These are phyloP conservation scores for Penaeus chinensis DNA, from an alignment of 1,140 invertebrate genomes.

Conservation along the genomic window DNA sequence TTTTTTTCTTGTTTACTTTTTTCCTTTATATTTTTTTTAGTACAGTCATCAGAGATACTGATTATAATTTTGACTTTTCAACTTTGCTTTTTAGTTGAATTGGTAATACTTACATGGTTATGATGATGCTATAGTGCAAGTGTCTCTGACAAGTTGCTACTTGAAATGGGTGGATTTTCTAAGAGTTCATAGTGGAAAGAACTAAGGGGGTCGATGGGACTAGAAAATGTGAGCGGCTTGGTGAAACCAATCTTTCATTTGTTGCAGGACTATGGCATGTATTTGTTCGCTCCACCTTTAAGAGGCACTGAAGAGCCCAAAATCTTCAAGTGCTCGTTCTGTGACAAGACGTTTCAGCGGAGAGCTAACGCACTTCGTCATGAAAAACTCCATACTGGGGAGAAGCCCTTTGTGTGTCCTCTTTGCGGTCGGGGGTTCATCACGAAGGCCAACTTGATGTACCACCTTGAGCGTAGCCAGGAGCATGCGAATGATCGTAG, in stretches of 20 bases:
- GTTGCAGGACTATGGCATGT: conserved; percentile 51
- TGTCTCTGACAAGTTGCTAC: too few species aligned
- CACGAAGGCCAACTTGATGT: conserved; percentile 47
- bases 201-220: conserved; percentile 8
- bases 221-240: conserved; percentile 31
- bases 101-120: not conserved
- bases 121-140: too few species aligned
- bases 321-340: conserved; percentile 31
- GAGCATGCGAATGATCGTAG: conserved; percentile 29
- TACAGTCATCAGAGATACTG: too few species aligned
- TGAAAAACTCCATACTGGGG: conserved; percentile 70
- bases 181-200: not conserved
- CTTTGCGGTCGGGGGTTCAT: conserved; percentile 67
- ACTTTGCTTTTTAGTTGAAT: not conserved
- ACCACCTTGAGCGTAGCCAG: conserved; percentile 36
- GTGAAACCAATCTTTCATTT: conserved; percentile 33
- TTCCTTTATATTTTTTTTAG: too few species aligned
- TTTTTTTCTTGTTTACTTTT: too few species aligned
- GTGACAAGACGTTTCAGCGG: conserved; percentile 49
- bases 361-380: conserved; percentile 63
- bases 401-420: conserved; percentile 70
- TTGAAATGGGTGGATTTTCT: conserved; percentile 10
- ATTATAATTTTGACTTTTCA: too few species aligned
- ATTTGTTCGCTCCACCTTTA: conserved; percentile 37
- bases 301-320: conserved; percentile 39